Percentiles rank a stretch among this genome's conserved stretches.
phyloP scores from a whole-genome alignment of 2,888 invertebrate genomes.

The Mantis religiosa region DNA sequence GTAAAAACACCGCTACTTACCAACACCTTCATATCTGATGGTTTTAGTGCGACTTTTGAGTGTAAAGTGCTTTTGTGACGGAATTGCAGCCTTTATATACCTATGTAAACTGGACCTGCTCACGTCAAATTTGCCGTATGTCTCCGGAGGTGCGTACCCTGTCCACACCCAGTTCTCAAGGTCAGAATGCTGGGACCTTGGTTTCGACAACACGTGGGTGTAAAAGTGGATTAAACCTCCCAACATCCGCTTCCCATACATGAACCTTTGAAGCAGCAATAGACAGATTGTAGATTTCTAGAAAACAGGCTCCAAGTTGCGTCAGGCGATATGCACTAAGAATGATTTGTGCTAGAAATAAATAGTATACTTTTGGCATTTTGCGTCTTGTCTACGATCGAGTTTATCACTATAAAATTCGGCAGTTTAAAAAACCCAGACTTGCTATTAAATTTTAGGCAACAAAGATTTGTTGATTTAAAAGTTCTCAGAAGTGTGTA shows the following conservation, averaged over 20 bases:
- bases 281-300: not conserved
- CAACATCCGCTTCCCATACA: not conserved
- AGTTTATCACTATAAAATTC: no score
- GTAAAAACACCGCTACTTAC: constrained; percentile 34
- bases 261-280: not conserved
- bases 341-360: no score
- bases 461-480: no score
- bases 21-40: constrained; percentile 40
- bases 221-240: not conserved
- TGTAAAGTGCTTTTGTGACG: not conserved
- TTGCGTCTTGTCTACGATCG: no score
- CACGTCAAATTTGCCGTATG: not conserved
- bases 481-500: no score
- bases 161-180: constrained; percentile 28
- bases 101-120: not conserved
- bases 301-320: no score
- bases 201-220: not conserved
- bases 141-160: not conserved
- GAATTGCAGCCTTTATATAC: constrained; percentile 7
- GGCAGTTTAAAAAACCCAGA: no score
- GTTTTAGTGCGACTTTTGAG: constrained; percentile 20
- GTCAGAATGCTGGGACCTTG: not conserved
- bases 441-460: no score
- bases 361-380: no score
- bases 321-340: no score